These are phyloP conservation scores for Hartigia nigra DNA, from an alignment of 2,888 invertebrate species.

Conservation along the genomic window DNA sequence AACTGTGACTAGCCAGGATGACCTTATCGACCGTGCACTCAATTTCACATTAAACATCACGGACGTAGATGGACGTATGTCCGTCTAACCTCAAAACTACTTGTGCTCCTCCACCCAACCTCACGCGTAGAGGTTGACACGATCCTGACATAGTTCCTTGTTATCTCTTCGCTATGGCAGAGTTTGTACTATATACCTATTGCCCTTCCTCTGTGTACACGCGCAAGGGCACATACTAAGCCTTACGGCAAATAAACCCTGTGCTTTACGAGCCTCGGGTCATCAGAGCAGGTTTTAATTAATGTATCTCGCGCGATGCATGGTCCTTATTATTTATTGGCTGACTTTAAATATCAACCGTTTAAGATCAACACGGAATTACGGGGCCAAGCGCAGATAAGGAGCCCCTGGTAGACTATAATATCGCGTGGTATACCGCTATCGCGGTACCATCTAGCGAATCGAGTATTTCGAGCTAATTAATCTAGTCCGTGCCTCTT, in stretches of 20 bases:
- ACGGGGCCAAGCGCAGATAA: not conserved
- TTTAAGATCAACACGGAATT: constrained; percentile 3
- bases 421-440: constrained; percentile 19
- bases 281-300: not conserved
- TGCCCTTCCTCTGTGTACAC: not conserved
- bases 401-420: not conserved
- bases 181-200: not conserved
- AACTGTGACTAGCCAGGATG: not conserved
- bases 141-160: not conserved
- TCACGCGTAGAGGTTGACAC: not conserved
- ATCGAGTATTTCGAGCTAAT: constrained; percentile 34
- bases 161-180: not conserved
- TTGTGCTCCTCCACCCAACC: not conserved
- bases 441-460: constrained; percentile 3
- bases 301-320: constrained; percentile 8
- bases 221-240: not conserved
- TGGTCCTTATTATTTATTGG: constrained; percentile 5
- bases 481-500: constrained; percentile 41
- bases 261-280: not conserved
- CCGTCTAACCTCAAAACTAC: not conserved
- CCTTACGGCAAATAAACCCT: not conserved
- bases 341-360: not conserved
- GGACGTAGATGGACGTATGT: not conserved
- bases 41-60: constrained; percentile 7
- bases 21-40: not conserved